Base-by-base conservation (phyloP, 2,113 vertebrate genomes). In the Blennius ocellaris region DNA sequence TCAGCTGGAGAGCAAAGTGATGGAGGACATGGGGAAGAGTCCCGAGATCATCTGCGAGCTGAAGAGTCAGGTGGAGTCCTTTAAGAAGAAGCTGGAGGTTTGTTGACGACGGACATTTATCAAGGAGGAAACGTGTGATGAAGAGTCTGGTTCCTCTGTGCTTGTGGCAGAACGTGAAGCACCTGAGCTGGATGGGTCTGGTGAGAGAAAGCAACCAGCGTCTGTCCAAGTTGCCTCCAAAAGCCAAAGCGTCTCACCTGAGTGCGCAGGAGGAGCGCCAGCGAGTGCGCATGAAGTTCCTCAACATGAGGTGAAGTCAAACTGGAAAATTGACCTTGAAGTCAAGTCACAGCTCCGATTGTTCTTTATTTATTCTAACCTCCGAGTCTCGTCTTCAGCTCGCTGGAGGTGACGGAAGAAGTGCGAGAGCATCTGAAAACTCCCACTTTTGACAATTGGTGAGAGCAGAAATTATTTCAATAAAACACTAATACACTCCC, bases 121-220 rank as follows among this genome's bases (percentile, higher is more conserved):
- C 21, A 30, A 30, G 4, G 21, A 30, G 21, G 2, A 30, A 30
- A 30, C 21, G 4, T 30, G 2, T 30, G 21, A 30, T 30, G 21
- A 30, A 30, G 6, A 3, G 11, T 45, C 11, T 45, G 11, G 14
- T 30, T 30, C 4, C 21, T 30, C 21, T 30, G 3, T 44, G 1
- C 6, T 11, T 45, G 11, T 3, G 15, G 64, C 69, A 93, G 92
- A 90, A 71, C 6, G 79, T 88, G 40, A 72, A 86, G 57, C 90
- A 91, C 64, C 86, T 92, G 66, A 92, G 91, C 81, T 93, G 91
- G 91, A 81, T 93, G 67, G 90, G 92, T 11, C 69, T 93, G 3
- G 92, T 92, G 57, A 89, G 80, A 36, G 62, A 90, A 36, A 14
- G 69, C 0, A 53, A 84, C 12, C 64, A 76, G 5, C 74, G 60